phyloP scores from a whole-genome alignment of 2,888 invertebrate species.

The Volucella inanis region DNA sequence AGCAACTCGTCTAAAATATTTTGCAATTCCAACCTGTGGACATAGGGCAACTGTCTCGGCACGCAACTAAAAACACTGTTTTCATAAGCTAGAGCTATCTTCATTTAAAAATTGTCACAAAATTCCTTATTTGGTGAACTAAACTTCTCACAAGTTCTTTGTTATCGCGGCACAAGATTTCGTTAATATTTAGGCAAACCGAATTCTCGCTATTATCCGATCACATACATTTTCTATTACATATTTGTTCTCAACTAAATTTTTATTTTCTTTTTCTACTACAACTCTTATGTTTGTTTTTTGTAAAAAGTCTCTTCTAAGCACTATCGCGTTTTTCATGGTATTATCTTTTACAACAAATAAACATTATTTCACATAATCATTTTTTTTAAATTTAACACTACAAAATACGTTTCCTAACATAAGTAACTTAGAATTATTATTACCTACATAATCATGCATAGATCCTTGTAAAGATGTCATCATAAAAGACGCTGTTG shows the following conservation, averaged over 20 bases:
- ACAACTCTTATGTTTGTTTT: conserved; percentile 34
- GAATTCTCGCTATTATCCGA: conserved; percentile 23
- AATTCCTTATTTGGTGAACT: background rate
- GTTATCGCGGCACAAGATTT: conserved; percentile 23
- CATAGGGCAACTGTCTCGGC: conserved; percentile 33
- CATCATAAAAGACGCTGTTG: conserved; percentile 20
- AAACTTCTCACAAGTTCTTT: conserved; percentile 22
- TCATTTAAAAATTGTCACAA: too few relatives aligned
- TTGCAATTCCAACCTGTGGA: conserved; percentile 33
- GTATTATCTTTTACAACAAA: conserved; percentile 42
- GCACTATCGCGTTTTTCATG: conserved; percentile 35
- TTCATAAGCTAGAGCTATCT: conserved; percentile 21
- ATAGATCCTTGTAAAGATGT: conserved; percentile 4
- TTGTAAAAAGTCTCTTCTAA: conserved; percentile 48
- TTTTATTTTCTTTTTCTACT: conserved; percentile 1
- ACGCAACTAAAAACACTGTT: conserved; percentile 46
- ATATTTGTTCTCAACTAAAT: conserved; percentile 2
- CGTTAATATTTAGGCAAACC: conserved; percentile 32
- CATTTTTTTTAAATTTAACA: conserved; percentile 31
- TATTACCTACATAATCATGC: conserved; percentile 36
- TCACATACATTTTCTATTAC: conserved; percentile 1
- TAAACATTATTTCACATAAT: conserved; percentile 33
- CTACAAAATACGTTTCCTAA: conserved; percentile 38
- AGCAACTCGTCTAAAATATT: too few relatives aligned
- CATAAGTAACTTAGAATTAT: conserved; percentile 36